Evolutionary conservation across 23 tunicate species (phyloP).

Genomic region (Halocynthia aurantium): DNA sequence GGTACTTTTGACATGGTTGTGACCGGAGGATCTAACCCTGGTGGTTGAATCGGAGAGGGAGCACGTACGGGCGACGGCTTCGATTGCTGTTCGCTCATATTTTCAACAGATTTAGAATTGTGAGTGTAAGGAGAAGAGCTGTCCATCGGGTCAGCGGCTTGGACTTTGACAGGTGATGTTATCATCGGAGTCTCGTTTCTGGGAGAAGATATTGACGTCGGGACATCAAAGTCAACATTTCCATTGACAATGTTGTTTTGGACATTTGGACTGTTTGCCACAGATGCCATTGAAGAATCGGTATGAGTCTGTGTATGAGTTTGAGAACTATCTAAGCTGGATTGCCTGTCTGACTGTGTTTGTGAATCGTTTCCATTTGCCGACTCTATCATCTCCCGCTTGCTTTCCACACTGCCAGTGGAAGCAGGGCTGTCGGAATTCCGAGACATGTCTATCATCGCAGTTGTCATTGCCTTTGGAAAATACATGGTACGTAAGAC

Average conservation of each 20-base stretch:
- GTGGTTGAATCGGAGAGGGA: conserved; percentile 2
- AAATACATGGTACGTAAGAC: background rate
- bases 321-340: conserved; percentile 19
- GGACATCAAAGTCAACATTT: conserved; percentile 7
- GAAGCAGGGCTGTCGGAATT: conserved; percentile 41
- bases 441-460: conserved; percentile 27
- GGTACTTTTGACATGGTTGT: too few relatives aligned
- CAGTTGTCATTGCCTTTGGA: conserved; percentile 14
- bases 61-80: conserved; percentile 24
- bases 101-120: background rate
- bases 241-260: too few relatives aligned
- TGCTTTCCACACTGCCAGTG: conserved; percentile 6
- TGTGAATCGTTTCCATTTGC: background rate
- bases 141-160: conserved; percentile 12
- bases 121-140: conserved; percentile 6
- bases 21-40: too few relatives aligned
- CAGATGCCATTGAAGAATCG: background rate
- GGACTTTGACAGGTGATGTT: conserved; percentile 60
- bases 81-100: background rate
- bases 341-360: background rate
- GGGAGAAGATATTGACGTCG: background rate
- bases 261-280: too few relatives aligned
- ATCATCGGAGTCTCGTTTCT: conserved; percentile 53
- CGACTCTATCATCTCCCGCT: background rate
- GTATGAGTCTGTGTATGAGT: conserved; percentile 49